phyloP scores from a whole-genome alignment of 1,140 invertebrate species.

The Conus betulinus region DNA sequence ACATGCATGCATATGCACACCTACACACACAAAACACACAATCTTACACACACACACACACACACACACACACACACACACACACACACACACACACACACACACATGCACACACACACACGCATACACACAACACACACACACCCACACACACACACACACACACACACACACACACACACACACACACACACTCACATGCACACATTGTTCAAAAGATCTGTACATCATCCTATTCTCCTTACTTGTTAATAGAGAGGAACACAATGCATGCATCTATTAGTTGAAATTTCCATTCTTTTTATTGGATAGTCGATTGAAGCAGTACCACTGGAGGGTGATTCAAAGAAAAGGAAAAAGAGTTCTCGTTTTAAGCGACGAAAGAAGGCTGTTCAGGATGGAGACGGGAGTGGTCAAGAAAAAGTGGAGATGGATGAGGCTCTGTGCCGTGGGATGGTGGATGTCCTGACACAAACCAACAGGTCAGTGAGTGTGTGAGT shows the following conservation, averaged over 20 bases:
- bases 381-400: conserved; percentile 16
- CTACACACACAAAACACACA: neutral
- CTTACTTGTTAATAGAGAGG: too few species aligned
- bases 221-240: too few species aligned
- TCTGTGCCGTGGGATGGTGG: conserved; percentile 50
- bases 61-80: neutral
- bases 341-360: conserved; percentile 23
- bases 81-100: neutral
- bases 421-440: conserved; percentile 45
- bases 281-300: neutral
- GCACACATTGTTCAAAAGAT: too few species aligned
- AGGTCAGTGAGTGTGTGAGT: conserved; percentile 38
- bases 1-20: neutral
- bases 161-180: too few species aligned
- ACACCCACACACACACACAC: too few species aligned
- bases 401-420: neutral
- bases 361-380: conserved; percentile 30
- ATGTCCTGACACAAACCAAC: conserved; percentile 50
- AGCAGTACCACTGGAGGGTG: neutral
- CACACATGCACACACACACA: neutral
- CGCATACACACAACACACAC: too few species aligned
- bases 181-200: too few species aligned
- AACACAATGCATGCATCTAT: too few species aligned
- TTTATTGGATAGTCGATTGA: neutral
- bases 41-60: neutral